These are phyloP conservation scores for Gnathonemus echidnorhynchus DNA, from an alignment of 2,113 vertebrate genomes.

Conservation along the genomic window DNA sequence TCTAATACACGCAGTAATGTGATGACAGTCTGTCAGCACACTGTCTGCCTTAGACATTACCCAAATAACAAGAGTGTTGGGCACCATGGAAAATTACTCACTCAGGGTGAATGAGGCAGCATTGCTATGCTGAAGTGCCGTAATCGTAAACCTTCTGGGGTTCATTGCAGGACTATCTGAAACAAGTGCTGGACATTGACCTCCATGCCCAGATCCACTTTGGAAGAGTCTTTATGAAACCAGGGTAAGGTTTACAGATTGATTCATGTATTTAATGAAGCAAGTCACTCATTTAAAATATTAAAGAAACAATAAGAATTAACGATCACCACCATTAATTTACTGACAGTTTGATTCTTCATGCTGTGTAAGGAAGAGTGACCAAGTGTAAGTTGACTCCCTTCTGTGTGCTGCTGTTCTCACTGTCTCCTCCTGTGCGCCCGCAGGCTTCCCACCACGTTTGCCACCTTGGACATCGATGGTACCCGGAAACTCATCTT, in stretches of 20 bases:
- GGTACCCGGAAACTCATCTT: conserved; percentile 96
- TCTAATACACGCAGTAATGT: conserved; percentile 13
- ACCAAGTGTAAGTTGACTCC: neutral
- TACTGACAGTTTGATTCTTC: neutral
- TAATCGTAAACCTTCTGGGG: neutral
- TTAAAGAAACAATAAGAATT: neutral
- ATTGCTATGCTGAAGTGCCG: neutral
- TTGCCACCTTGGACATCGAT: conserved; percentile 93
- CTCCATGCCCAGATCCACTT: conserved; percentile 99
- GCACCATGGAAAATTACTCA: neutral
- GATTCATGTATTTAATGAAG: neutral
- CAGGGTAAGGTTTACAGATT: conserved; percentile 70
- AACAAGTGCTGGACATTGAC: conserved; percentile 98
- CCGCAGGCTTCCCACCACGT: conserved; percentile 89
- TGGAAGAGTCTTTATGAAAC: conserved; percentile 98
- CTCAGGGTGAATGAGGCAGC: neutral
- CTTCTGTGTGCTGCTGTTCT: neutral
- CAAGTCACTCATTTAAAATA: neutral
- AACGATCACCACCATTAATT: neutral
- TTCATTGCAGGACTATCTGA: conserved; percentile 87
- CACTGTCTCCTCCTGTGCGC: conserved; percentile 29
- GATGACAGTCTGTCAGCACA: conserved; percentile 13
- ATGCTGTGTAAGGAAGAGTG: neutral
- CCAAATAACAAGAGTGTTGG: neutral
- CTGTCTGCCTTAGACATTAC: neutral